Base-by-base conservation (phyloP, 2,888 invertebrate genomes). In the Habrosyne pyritoides region DNA sequence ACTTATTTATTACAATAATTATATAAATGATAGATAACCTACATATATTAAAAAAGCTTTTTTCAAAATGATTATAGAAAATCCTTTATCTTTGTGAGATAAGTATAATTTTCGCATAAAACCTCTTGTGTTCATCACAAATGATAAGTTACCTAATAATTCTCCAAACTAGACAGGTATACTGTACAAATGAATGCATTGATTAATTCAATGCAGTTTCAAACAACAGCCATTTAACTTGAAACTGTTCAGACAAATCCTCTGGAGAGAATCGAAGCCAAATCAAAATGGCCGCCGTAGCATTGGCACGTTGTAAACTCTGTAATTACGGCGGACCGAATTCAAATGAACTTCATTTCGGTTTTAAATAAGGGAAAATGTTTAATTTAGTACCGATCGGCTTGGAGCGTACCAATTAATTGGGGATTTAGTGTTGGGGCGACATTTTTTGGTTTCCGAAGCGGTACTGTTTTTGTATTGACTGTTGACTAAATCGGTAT, bases 311-410 rank as follows among this genome's bases (percentile, higher is more conserved):
- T 90, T 89, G 90, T 91, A 89, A 91, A 90, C 87, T 87, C 79
- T 88, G 89, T 92, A 91, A 91, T 91, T 91, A 91, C 89, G 81
- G 71, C 86, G 83, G 73, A 64, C 71, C 81, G 86, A 87, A 89
- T 89, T 84, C 86, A 88, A 91, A 91, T 89, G 86, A 86, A 91
- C 86, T 90, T 88, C 89, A 89, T 91, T 91, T 86, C 86, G 83
- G 79, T 86, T 90, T 91, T 91, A 92, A 91, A 90, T 91, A 91
- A 91, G 90, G 82, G 90, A 87, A 89, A 90, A 91, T 89, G 91
- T 90, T 91, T 91, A 91, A 91, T 91, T 90, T 90, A 87, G 79
- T 85, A 80, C 79, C 83, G 79, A 85, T 84, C 82, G 81, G 78
- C 72, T 73, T 76, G 73, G 73, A 64, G 67, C 70, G 81, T 80